Conservation (phyloP, 2,797 vertebrate species). For the Malurus leucopterus region DNA sequence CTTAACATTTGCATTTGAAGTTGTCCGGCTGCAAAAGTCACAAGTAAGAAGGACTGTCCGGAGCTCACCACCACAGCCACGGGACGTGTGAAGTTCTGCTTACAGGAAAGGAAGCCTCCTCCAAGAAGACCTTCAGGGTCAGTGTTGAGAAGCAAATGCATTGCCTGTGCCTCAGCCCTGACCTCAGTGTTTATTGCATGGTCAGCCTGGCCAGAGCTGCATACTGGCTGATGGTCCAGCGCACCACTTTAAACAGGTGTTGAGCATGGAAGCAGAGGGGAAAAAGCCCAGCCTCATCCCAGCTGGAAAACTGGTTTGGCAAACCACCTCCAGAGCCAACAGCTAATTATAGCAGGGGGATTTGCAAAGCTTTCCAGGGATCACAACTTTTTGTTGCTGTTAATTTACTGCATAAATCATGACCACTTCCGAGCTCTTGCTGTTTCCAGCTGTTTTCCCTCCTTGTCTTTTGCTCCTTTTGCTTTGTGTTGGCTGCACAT, state of each 20-base stretch:
- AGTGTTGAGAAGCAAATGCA: not conserved
- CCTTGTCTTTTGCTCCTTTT: not conserved
- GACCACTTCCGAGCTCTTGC: not conserved
- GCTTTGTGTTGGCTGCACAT: not conserved
- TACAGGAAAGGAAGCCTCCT: not conserved
- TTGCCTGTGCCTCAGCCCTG: not conserved
- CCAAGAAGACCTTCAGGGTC: not conserved
- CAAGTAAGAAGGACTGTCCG: not conserved
- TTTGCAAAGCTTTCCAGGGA: not conserved
- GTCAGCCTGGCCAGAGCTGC: not conserved
- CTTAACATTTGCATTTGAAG: not conserved
- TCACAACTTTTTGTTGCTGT: not conserved
- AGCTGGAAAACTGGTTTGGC: not conserved
- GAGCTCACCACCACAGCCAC: not conserved
- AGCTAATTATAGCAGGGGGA: not conserved
- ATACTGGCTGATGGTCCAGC: not conserved
- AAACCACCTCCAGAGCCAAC: not conserved
- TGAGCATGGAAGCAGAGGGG: not conserved
- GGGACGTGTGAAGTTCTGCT: not conserved
- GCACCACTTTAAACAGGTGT: not conserved
- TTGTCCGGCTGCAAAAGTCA: not conserved
- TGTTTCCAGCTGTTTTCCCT: conserved; percentile 5
- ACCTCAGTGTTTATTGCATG: not conserved
- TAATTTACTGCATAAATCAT: not conserved
- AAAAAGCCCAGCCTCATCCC: not conserved